A percentile compares a stretch with the other conserved stretches of the same genome.
Conservation (phyloP, 2,113 vertebrate genomes). For the Calonectris borealis region DNA sequence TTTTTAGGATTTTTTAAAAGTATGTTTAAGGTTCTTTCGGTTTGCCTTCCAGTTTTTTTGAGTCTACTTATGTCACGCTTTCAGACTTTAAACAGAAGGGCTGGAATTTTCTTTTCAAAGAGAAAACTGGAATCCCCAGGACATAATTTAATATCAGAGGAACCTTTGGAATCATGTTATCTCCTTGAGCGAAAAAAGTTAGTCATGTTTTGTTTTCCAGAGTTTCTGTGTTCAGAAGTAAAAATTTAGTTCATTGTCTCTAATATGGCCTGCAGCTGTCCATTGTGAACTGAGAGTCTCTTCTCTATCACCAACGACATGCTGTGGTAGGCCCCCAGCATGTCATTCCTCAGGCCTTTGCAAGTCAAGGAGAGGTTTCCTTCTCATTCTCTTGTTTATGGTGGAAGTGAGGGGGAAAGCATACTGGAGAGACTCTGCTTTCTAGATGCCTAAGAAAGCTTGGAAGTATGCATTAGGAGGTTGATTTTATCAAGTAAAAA, state of each 20-base stretch:
- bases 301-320: fast-evolving
- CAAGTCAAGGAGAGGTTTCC: background rate
- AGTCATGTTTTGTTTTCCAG: background rate
- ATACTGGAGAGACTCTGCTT: background rate
- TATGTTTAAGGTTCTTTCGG: background rate
- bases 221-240: background rate
- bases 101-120: background rate
- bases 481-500: background rate
- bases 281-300: fast-evolving
- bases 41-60: background rate
- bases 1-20: background rate
- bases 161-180: background rate
- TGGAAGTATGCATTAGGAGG: background rate
- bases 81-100: background rate
- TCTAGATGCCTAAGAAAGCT: background rate
- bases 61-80: background rate
- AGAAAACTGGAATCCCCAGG: background rate
- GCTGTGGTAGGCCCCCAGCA: background rate
- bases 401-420: background rate
- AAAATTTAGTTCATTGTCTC: background rate
- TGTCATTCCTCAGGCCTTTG: background rate
- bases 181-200: background rate
- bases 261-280: background rate
- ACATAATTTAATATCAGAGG: background rate
- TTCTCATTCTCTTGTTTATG: background rate